These are phyloP conservation scores for Graptemys geographica DNA, from an alignment of 2,797 vertebrate genomes.

Conservation along the genomic window DNA sequence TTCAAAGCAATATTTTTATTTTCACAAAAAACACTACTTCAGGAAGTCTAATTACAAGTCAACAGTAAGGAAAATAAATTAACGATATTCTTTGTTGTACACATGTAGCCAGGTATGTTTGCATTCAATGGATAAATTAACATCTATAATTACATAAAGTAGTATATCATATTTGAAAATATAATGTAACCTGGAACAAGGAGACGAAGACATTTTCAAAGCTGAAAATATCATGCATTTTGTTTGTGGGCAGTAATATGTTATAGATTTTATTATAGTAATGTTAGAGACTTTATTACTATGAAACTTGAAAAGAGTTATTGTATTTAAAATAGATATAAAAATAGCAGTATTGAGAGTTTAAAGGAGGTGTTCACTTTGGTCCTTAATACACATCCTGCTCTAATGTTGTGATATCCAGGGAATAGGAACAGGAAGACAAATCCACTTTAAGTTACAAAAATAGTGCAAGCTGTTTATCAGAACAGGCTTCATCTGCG, in stretches of 20 bases:
- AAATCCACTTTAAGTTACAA: constrained; percentile 70
- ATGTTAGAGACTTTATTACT: background rate
- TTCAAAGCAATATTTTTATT: background rate
- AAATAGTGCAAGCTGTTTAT: constrained; percentile 84
- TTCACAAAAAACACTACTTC: background rate
- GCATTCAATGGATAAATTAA: background rate
- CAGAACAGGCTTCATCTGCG: constrained; percentile 75
- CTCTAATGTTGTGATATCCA: constrained; percentile 44
- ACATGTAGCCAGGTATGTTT: background rate
- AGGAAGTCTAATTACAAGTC: background rate
- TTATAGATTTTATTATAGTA: background rate
- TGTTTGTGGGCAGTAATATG: background rate
- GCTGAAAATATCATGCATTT: background rate
- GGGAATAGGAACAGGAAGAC: constrained; percentile 81
- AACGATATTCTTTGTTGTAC: background rate
- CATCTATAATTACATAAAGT: background rate
- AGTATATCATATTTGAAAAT: background rate
- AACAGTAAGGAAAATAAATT: background rate
- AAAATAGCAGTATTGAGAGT: constrained; percentile 20
- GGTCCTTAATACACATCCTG: constrained; percentile 64
- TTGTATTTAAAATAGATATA: background rate
- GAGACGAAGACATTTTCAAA: background rate
- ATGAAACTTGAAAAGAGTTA: background rate
- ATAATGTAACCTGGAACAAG: background rate
- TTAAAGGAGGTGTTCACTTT: constrained; percentile 53